A percentile compares a stretch with the other conserved stretches of the same genome.
Evolutionary conservation across 2,888 invertebrate genomes (phyloP).

Genomic region (Conchocele bisecta): DNA sequence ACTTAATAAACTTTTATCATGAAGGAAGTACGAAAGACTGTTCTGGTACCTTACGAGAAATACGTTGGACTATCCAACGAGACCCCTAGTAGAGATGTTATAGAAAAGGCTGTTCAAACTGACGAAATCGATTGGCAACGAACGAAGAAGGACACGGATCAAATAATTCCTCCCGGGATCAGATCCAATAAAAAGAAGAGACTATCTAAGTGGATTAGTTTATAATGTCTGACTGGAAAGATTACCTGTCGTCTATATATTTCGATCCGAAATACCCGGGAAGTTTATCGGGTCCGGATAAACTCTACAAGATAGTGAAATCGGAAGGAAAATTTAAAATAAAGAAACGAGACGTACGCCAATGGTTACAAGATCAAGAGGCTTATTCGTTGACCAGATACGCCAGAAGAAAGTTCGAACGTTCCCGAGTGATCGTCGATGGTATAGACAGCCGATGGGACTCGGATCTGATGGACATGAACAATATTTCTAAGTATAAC

Average conservation of each 20-base stretch:
- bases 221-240: conserved; percentile 23
- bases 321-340: neutral
- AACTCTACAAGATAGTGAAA: conserved; percentile 2
- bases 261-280: conserved; percentile 3
- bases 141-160: too few species aligned
- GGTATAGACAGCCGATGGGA: neutral
- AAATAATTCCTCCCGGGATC: too few species aligned
- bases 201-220: too few species aligned
- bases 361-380: conserved; percentile 12
- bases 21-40: too few species aligned
- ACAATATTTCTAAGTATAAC: neutral
- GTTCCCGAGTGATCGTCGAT: neutral
- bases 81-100: too few species aligned
- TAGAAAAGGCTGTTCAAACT: too few species aligned
- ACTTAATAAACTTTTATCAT: too few species aligned
- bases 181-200: too few species aligned
- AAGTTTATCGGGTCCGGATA: neutral
- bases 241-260: conserved; percentile 18
- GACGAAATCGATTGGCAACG: too few species aligned
- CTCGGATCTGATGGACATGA: conserved; percentile 2
- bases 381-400: conserved; percentile 3
- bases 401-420: neutral
- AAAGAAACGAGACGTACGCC: neutral
- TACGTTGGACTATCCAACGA: too few species aligned
- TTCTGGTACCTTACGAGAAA: too few species aligned